Evolutionary conservation across 2,113 vertebrate genomes (phyloP).

Genomic region (Mobula birostris): DNA sequence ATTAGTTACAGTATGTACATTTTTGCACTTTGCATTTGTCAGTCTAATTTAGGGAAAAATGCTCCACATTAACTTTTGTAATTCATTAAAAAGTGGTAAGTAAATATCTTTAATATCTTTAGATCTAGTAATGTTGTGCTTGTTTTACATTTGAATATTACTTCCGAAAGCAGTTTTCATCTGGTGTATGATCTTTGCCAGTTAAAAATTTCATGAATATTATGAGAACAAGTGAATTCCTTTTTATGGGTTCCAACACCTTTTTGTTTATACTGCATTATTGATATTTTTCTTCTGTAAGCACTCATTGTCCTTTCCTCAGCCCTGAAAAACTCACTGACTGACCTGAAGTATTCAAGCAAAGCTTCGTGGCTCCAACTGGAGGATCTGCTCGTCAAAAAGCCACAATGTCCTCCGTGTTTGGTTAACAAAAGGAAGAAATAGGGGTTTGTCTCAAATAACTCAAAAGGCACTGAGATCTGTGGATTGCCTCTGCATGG

Average conservation of each 20-base stretch:
- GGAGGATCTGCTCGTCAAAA: conserved; percentile 47
- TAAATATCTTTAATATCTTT: background rate
- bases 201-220: conserved; percentile 53
- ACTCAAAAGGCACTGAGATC: conserved; percentile 57
- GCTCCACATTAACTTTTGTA: background rate
- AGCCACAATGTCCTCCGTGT: conserved; percentile 72
- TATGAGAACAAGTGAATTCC: background rate
- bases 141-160: background rate
- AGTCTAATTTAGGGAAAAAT: background rate
- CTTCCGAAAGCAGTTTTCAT: conserved; percentile 34
- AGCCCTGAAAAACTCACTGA: conserved; percentile 64
- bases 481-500: conserved; percentile 60
- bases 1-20: background rate
- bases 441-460: conserved; percentile 75
- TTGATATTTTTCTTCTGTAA: background rate
- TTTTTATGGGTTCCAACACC: background rate
- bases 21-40: background rate
- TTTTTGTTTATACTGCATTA: background rate
- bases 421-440: conserved; percentile 70
- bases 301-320: conserved; percentile 55
- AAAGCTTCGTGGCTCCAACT: conserved; percentile 70
- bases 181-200: conserved; percentile 57
- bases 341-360: conserved; percentile 68
- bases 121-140: background rate
- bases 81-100: background rate